Evolutionary conservation across 2,888 invertebrate genomes (phyloP).

Genomic region (Eupithecia centaureata): DNA sequence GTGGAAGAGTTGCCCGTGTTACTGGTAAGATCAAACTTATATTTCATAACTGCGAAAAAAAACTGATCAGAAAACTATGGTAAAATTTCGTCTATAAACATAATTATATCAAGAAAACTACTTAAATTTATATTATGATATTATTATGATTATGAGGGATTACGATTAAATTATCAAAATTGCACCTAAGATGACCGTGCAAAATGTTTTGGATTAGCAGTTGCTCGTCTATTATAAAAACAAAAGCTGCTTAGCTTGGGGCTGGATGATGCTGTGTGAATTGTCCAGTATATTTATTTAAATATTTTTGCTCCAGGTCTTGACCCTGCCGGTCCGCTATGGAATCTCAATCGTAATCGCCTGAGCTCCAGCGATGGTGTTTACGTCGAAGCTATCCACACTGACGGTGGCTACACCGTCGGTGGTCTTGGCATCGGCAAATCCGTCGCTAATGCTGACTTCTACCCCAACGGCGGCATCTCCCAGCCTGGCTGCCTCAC

Average conservation of each 20-base stretch:
- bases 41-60: neutral
- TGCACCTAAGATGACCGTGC: neutral
- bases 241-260: too few relatives aligned
- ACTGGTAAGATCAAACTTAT: conserved; percentile 48
- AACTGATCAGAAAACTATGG: neutral
- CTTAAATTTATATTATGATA: neutral
- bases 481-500: conserved; percentile 65
- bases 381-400: conserved; percentile 72
- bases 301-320: conserved; percentile 51
- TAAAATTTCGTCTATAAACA: neutral
- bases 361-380: conserved; percentile 61
- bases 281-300: too few relatives aligned
- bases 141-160: neutral
- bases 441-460: conserved; percentile 81
- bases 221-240: neutral
- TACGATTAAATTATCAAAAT: neutral
- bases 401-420: conserved; percentile 73
- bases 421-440: conserved; percentile 74
- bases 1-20: conserved; percentile 55
- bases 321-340: conserved; percentile 72
- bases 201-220: neutral
- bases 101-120: neutral
- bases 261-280: too few relatives aligned
- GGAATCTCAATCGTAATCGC: conserved; percentile 55
- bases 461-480: conserved; percentile 84